These are phyloP conservation scores for Rapana venosa DNA, from an alignment of 2,888 invertebrate genomes.

Conservation along the genomic window DNA sequence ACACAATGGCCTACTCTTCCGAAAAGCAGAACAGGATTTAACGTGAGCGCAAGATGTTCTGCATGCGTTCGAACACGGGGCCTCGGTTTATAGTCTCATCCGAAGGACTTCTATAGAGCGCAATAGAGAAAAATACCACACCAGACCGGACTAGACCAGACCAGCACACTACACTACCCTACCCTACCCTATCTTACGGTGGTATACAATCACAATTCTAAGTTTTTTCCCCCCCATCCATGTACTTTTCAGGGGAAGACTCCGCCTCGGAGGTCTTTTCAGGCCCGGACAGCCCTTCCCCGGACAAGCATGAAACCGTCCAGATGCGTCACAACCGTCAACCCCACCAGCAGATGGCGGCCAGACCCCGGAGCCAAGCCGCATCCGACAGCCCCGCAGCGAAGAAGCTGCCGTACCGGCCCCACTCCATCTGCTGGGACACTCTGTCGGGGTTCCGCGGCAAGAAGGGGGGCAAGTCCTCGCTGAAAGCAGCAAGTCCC, in stretches of 20 bases:
- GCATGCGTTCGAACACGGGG: too few species aligned
- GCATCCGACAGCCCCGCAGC: constrained; percentile 7
- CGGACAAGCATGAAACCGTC: background rate
- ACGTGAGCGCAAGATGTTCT: too few species aligned
- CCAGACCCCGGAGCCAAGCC: background rate
- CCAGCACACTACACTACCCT: too few species aligned
- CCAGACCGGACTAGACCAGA: too few species aligned
- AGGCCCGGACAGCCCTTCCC: constrained; percentile 15
- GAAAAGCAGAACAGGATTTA: too few species aligned
- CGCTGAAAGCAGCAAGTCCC: background rate
- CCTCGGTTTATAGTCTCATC: too few species aligned
- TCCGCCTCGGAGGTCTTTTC: constrained; percentile 36
- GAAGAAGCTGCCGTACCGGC: constrained; percentile 21
- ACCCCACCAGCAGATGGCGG: background rate
- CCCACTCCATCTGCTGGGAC: constrained; percentile 24
- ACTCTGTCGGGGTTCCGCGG: background rate
- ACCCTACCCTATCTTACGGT: too few species aligned
- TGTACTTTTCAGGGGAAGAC: constrained; percentile 35
- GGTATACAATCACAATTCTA: too few species aligned
- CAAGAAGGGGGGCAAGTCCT: background rate
- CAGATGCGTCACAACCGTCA: background rate
- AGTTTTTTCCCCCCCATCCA: background rate
- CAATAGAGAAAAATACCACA: too few species aligned
- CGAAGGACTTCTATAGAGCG: too few species aligned
- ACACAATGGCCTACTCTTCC: too few species aligned